phyloP scores from a whole-genome alignment of 2,797 vertebrate genomes.

The Chaetodon trifasciatus region DNA sequence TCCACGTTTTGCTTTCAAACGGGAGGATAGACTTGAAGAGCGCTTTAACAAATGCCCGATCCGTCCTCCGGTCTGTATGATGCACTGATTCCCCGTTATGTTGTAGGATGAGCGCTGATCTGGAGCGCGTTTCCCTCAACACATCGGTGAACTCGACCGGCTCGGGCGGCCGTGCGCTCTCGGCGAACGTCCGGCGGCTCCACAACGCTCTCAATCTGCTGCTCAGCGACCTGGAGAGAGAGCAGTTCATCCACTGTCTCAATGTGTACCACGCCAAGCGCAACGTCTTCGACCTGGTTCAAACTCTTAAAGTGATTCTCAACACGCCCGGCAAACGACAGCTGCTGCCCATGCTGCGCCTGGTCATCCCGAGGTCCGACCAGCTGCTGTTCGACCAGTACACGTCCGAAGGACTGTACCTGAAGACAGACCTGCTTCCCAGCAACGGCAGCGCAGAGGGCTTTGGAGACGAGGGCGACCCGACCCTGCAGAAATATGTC shows the following conservation, averaged over 20 bases:
- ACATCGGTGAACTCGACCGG: conserved; percentile 72
- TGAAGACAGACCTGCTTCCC: conserved; percentile 81
- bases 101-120: conserved; percentile 88
- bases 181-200: conserved; percentile 92
- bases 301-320: conserved; percentile 92
- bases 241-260: conserved; percentile 95
- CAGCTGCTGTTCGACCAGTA: conserved; percentile 97
- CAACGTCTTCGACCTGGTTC: conserved; percentile 96
- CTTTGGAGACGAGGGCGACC: conserved; percentile 53
- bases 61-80: conserved; percentile 36
- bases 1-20: background rate
- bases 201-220: conserved; percentile 92
- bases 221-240: conserved; percentile 91
- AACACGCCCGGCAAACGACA: conserved; percentile 89
- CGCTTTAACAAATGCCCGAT: conserved; percentile 24
- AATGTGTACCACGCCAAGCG: conserved; percentile 94
- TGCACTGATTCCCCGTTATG: conserved; percentile 43
- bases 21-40: background rate
- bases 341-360: conserved; percentile 93
- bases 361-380: conserved; percentile 95
- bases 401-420: conserved; percentile 93
- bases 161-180: conserved; percentile 88
- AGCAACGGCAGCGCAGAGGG: conserved; percentile 55
- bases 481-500: conserved; percentile 60
- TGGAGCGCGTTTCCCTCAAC: conserved; percentile 86